These are phyloP conservation scores for Addax nasomaculatus DNA, from an alignment of 2,113 vertebrate species.

Conservation along the genomic window DNA sequence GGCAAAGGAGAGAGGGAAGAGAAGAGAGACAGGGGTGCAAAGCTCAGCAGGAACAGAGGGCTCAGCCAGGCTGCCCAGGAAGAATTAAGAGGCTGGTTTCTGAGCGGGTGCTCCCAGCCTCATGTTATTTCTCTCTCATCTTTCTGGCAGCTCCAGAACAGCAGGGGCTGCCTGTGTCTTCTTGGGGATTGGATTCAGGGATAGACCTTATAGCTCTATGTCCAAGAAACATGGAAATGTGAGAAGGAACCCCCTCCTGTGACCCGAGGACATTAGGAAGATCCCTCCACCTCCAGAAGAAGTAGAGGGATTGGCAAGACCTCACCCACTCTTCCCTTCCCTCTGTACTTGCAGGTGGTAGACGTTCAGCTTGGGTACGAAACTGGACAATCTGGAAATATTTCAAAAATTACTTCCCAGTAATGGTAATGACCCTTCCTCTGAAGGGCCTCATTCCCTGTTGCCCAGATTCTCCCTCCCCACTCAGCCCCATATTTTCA, in stretches of 20 bases:
- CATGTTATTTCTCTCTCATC: neutral
- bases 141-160: neutral
- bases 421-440: slow-evolving; percentile 76
- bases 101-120: neutral
- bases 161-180: neutral
- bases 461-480: neutral
- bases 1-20: neutral
- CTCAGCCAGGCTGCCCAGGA: neutral
- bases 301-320: neutral
- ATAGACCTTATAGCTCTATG: neutral
- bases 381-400: slow-evolving; percentile 85
- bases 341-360: slow-evolving; percentile 78
- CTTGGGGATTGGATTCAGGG: neutral
- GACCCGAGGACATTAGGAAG: neutral
- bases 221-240: neutral
- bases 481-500: slow-evolving; percentile 11
- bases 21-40: neutral
- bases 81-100: neutral
- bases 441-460: neutral
- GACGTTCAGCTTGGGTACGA: slow-evolving; percentile 82
- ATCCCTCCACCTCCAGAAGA: neutral
- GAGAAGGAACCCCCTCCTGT: neutral
- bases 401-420: slow-evolving; percentile 88
- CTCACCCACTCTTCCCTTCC: neutral
- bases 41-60: neutral